These are phyloP conservation scores for Schmidtea mediterranea DNA, from an alignment of 1,140 invertebrate species.

Conservation along the genomic window DNA sequence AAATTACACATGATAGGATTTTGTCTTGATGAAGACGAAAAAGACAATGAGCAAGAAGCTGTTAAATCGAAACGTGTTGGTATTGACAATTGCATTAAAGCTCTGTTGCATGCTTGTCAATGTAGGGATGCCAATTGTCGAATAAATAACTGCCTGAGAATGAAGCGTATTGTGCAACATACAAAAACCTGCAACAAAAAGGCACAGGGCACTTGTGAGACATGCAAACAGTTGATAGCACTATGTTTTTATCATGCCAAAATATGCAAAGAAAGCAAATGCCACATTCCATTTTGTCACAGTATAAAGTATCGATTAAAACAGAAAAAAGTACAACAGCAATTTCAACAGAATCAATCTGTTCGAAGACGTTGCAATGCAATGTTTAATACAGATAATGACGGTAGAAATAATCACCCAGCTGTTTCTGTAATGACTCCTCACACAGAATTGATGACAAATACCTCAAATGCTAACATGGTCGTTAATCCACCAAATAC, in stretches of 20 bases:
- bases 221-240: background rate
- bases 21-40: background rate
- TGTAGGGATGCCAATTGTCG: slow-evolving; percentile 6
- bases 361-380: background rate
- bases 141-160: background rate
- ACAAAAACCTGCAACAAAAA: slow-evolving; percentile 4
- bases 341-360: background rate
- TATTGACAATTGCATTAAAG: slow-evolving; percentile 2
- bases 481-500: no score
- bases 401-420: no score
- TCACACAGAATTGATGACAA: no score
- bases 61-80: background rate
- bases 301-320: background rate
- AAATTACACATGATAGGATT: background rate
- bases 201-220: background rate
- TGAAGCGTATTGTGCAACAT: slow-evolving; percentile 4
- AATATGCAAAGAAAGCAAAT: slow-evolving; percentile 4
- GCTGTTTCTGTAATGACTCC: no score
- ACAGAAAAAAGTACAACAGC: slow-evolving; percentile 1
- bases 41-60: background rate
- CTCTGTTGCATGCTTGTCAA: slow-evolving; percentile 3
- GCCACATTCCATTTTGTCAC: slow-evolving; percentile 3
- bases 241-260: background rate
- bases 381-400: no score
- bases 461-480: no score